Base-by-base conservation (phyloP, 1,140 invertebrate species). In the Tetramorium simillimum region DNA sequence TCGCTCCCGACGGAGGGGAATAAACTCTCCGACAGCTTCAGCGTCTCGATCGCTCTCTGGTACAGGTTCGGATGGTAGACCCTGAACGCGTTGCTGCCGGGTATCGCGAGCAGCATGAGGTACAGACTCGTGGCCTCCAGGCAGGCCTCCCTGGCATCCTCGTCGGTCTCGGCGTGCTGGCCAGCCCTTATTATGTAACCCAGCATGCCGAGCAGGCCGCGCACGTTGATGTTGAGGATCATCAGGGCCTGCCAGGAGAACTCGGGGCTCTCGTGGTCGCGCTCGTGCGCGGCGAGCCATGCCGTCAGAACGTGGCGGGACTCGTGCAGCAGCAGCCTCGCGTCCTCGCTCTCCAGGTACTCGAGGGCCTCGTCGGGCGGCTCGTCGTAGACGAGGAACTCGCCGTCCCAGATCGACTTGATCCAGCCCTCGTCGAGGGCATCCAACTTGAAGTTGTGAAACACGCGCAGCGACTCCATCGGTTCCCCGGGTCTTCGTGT, bases 51-150 rank as follows among this genome's bases (percentile, higher is more conserved):
- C 0, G 95, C 92, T 84, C 94, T 93, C 40, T 95, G 90, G 89
- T 95, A 97, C 10, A 97, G 89, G 56, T 96, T 95, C 3, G 96
- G 95, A 88, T 97, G 96, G 91, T 96, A 97, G 1, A 97, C 92
- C 56, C 95, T 92, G 90, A 96, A 97, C 3, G 96, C 96, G 65
- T 93, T 95, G 86, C 96, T 96, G 9, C 96, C 96, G 51, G 96
- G 95, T 37, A 96, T 90, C n/a, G 94, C 91, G 24, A 96, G 87
- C 1, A 96, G 87, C 7, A 93, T 91, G 43, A 96, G 93, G 89
- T 96, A 96, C 0, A 96, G 76, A 77, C 95, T 95, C 10, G 95
- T 93, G 2, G 96, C 95, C 40, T 92, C 87, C 1, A 96, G 89
- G 87, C 95, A 95, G 7, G 92, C 86, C 67, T 95, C 92, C 21